phyloP scores from a whole-genome alignment of 2,113 vertebrate genomes.

The Nanorana parkeri region DNA sequence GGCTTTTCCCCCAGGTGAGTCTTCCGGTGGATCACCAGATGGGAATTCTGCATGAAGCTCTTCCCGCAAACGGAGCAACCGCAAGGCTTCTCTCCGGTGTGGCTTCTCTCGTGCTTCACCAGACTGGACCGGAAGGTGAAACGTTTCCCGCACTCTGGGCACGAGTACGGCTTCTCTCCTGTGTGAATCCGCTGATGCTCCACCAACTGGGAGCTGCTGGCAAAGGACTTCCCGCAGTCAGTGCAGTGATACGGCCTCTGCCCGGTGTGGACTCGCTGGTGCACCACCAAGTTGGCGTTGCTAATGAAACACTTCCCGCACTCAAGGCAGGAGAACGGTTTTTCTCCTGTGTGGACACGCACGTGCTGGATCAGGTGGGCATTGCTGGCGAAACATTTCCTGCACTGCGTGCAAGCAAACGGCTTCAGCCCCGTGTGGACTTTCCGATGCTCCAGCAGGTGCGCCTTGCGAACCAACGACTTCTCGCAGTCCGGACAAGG shows the following conservation, averaged over 20 bases:
- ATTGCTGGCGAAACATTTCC: constrained; percentile 66
- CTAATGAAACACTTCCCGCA: constrained; percentile 15
- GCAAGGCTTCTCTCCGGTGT: constrained; percentile 6
- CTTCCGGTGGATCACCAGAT: constrained; percentile 68
- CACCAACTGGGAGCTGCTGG: constrained; percentile 13
- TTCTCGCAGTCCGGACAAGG: constrained; percentile 65
- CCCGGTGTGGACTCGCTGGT: constrained; percentile 25
- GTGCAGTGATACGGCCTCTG: constrained; percentile 24
- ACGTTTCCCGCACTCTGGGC: neutral
- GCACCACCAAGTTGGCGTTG: constrained; percentile 25
- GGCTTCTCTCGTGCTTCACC: constrained; percentile 1
- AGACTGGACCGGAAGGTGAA: constrained; percentile 9
- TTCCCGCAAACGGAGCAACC: constrained; percentile 6
- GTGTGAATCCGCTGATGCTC: neutral
- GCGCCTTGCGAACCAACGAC: constrained; percentile 66
- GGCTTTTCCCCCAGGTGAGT: neutral
- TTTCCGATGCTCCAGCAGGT: constrained; percentile 63
- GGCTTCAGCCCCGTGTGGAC: constrained; percentile 67
- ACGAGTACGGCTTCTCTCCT: constrained; percentile 21
- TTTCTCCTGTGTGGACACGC: constrained; percentile 67
- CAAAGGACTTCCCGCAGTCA: constrained; percentile 15
- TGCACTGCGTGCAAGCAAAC: constrained; percentile 61
- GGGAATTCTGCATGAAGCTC: constrained; percentile 11
- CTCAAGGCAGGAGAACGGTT: constrained; percentile 62
- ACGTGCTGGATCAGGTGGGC: constrained; percentile 67